These are phyloP conservation scores for Tachycineta bicolor DNA, from an alignment of 2,113 vertebrate genomes.

Conservation along the genomic window DNA sequence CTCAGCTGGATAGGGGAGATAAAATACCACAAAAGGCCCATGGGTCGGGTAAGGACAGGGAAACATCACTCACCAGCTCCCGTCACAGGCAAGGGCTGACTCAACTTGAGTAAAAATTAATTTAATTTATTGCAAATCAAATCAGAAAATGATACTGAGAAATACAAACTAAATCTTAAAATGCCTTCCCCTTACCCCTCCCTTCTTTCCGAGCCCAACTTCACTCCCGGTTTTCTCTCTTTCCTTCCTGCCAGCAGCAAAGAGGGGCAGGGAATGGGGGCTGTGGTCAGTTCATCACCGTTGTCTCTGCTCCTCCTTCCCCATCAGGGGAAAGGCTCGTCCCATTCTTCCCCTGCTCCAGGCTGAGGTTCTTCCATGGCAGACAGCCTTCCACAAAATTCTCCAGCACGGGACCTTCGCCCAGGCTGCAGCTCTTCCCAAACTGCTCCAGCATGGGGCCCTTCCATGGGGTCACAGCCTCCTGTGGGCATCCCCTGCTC, in stretches of 20 bases:
- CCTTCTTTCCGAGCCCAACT: background rate
- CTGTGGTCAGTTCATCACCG: background rate
- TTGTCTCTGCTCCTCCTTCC: background rate
- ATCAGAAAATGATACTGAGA: background rate
- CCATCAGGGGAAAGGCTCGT: background rate
- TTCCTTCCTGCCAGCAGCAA: background rate
- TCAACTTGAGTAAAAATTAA: background rate
- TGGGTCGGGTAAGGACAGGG: background rate
- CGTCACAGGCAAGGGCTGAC: background rate
- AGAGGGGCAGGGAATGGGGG: background rate
- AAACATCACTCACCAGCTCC: background rate
- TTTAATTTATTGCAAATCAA: background rate
- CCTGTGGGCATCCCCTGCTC: background rate
- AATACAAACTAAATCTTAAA: background rate
- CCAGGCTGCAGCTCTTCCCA: background rate
- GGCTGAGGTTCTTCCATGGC: accelerated
- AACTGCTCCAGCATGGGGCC: background rate
- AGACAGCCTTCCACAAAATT: background rate
- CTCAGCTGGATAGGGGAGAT: background rate
- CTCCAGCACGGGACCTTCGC: background rate
- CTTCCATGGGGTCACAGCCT: background rate
- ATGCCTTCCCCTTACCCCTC: background rate
- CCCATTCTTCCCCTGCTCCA: background rate
- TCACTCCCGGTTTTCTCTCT: background rate
- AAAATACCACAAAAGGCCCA: accelerated